Evolutionary conservation across 1,140 invertebrate species (phyloP).

Genomic region (Subanguina moxae): DNA sequence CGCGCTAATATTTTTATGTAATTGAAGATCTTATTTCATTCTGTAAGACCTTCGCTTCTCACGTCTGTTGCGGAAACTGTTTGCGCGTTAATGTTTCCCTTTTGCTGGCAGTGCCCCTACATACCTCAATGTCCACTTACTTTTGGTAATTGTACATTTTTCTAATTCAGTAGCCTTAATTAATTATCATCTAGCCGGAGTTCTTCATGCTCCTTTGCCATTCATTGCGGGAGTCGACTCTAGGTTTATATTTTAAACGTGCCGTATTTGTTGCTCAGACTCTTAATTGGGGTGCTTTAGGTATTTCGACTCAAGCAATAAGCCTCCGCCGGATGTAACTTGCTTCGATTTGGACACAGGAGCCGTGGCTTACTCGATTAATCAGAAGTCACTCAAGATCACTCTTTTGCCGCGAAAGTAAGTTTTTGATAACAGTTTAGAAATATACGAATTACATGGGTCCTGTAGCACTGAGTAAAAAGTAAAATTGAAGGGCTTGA

Average conservation of each 20-base stretch:
- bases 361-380: constrained; percentile 65
- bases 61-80: constrained; percentile 95
- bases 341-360: constrained; percentile 97
- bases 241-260: constrained; percentile 10
- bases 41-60: constrained; percentile 84
- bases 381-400: constrained; percentile 46
- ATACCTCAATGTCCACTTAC: constrained; percentile 94
- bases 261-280: neutral
- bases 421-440: too few species aligned
- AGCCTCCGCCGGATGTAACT: constrained; percentile 89
- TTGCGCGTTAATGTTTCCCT: constrained; percentile 92
- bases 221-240: constrained; percentile 91
- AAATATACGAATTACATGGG: too few species aligned
- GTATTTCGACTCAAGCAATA: constrained; percentile 89
- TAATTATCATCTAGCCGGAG: constrained; percentile 63
- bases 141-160: constrained; percentile 60
- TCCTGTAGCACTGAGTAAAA: too few species aligned
- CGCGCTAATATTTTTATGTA: neutral
- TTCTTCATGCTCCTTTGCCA: constrained; percentile 89
- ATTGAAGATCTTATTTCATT: constrained; percentile 85
- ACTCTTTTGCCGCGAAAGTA: constrained; percentile 57
- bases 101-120: constrained; percentile 99
- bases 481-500: too few species aligned
- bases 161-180: too few species aligned
- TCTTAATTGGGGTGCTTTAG: constrained; percentile 65